phyloP scores from a whole-genome alignment of 2,113 vertebrate genomes.

The Zosterops japonicus region DNA sequence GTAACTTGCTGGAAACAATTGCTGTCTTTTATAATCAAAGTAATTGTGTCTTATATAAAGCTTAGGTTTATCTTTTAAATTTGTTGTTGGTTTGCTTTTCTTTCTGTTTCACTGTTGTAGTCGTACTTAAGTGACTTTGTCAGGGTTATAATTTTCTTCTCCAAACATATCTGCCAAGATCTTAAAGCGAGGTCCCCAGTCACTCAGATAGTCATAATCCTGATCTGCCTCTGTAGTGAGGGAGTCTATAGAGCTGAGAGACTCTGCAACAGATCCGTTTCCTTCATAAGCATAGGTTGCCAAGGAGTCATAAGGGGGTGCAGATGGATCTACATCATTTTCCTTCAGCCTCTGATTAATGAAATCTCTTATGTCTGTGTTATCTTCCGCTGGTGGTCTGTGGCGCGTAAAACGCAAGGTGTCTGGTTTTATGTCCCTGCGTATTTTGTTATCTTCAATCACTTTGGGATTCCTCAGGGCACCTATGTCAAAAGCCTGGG shows the following conservation, averaged over 20 bases:
- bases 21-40: conserved; percentile 58
- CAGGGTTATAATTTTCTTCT: conserved; percentile 79
- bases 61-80: conserved; percentile 51
- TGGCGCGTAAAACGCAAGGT: conserved; percentile 71
- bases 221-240: conserved; percentile 82
- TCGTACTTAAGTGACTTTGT: conserved; percentile 76
- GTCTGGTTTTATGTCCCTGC: conserved; percentile 94
- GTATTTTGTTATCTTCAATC: conserved; percentile 89
- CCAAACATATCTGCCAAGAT: conserved; percentile 94
- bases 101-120: background rate
- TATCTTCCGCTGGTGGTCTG: conserved; percentile 79
- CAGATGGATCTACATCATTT: conserved; percentile 86
- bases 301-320: conserved; percentile 94
- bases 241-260: conserved; percentile 94
- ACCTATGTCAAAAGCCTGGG: conserved; percentile 96
- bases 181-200: conserved; percentile 97
- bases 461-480: conserved; percentile 94
- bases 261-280: conserved; percentile 89
- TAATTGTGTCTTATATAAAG: conserved; percentile 64
- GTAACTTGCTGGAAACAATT: conserved; percentile 68
- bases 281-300: conserved; percentile 97
- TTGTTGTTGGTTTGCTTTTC: conserved; percentile 36
- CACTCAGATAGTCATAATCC: conserved; percentile 91
- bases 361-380: conserved; percentile 91
- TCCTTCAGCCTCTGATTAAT: conserved; percentile 89